phyloP scores from a whole-genome alignment of 2,888 invertebrate species.

The Acleris holmiana region DNA sequence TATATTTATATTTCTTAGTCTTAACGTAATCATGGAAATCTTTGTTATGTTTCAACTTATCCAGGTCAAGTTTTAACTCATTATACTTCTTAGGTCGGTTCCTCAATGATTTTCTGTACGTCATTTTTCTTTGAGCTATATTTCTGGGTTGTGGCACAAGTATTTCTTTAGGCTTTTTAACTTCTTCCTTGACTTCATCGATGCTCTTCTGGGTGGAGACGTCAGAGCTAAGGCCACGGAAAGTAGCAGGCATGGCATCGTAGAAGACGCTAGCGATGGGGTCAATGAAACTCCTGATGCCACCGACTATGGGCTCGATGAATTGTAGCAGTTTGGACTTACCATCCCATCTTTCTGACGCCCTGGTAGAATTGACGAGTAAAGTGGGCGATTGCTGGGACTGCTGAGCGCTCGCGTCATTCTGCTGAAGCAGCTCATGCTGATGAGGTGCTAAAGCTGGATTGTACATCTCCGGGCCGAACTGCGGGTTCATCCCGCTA shows the following conservation, averaged over 20 bases:
- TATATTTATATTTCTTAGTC: conserved; percentile 77
- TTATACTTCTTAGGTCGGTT: conserved; percentile 70
- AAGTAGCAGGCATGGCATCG: conserved; percentile 72
- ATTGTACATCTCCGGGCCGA: conserved; percentile 78
- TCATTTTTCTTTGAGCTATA: conserved; percentile 76
- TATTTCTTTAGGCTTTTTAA: conserved; percentile 68
- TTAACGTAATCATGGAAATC: conserved; percentile 75
- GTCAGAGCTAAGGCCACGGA: conserved; percentile 72
- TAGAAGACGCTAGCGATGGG: conserved; percentile 75
- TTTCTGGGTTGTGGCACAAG: conserved; percentile 73
- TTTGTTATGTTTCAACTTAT: conserved; percentile 73
- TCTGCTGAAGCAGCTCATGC: conserved; percentile 74
- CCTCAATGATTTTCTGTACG: conserved; percentile 55
- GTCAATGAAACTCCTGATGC: conserved; percentile 66
- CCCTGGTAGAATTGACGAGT: conserved; percentile 72
- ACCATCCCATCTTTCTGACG: conserved; percentile 81
- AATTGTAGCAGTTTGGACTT: conserved; percentile 78
- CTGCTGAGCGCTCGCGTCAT: conserved; percentile 80
- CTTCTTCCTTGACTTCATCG: conserved; percentile 58
- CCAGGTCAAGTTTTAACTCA: conserved; percentile 70
- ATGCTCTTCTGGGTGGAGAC: conserved; percentile 64
- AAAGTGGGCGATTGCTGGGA: conserved; percentile 78
- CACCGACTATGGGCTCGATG: conserved; percentile 73
- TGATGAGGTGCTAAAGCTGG: conserved; percentile 70
- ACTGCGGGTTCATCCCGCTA: conserved; percentile 78